These are phyloP conservation scores for Macroramphosus scolopax DNA, from an alignment of 2,797 vertebrate genomes.

Conservation along the genomic window DNA sequence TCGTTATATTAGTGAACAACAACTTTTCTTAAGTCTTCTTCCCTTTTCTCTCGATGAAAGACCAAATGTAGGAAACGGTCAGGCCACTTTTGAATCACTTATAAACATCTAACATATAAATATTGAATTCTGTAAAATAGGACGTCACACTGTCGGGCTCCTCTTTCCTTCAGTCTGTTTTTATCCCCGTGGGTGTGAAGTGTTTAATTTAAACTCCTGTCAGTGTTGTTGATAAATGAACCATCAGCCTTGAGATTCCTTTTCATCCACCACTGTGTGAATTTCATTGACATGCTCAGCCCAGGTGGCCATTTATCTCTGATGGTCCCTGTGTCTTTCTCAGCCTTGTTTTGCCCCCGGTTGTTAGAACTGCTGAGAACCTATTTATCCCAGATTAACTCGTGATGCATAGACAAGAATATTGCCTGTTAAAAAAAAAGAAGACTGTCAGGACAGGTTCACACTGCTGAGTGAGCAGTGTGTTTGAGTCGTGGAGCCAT, in stretches of 20 bases:
- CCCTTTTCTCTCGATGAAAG: slow-evolving; percentile 21
- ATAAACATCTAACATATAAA: no score
- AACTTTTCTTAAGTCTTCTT: background rate
- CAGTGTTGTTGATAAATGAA: slow-evolving; percentile 12
- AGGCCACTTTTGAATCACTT: background rate
- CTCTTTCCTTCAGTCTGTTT: background rate
- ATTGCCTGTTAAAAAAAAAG: slow-evolving; percentile 12
- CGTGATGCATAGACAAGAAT: background rate
- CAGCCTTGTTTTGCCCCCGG: slow-evolving; percentile 1
- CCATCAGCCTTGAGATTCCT: slow-evolving; percentile 13
- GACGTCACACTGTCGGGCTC: background rate
- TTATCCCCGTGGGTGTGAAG: slow-evolving; percentile 2
- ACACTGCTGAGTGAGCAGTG: no score
- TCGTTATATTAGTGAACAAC: no score
- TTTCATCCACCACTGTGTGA: background rate
- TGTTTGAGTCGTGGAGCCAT: no score
- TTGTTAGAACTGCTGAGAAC: slow-evolving; percentile 11
- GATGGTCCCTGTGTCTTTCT: background rate
- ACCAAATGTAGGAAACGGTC: slow-evolving; percentile 13
- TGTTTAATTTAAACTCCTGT: slow-evolving; percentile 29
- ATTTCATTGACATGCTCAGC: background rate
- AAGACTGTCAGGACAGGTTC: no score
- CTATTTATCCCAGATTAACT: slow-evolving; percentile 19
- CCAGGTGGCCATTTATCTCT: slow-evolving; percentile 3
- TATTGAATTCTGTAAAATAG: slow-evolving; percentile 12